Evolutionary conservation across 2,113 vertebrate species (phyloP).

Genomic region (Dipodomys ordii): DNA sequence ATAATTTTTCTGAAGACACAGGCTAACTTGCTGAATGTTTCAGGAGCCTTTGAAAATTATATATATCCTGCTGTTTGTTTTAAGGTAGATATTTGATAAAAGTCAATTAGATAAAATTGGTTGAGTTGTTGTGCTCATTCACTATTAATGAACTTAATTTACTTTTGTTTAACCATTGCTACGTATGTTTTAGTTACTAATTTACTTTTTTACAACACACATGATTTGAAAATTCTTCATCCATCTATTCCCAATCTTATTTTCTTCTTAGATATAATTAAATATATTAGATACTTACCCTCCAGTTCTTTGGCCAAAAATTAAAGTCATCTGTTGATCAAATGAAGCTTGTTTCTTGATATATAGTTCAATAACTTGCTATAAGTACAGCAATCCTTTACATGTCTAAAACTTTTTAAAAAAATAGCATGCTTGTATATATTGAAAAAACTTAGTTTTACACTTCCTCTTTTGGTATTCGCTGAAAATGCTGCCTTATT

Average conservation of each 20-base stretch:
- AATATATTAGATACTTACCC: not conserved
- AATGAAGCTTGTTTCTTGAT: not conserved
- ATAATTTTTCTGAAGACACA: not conserved
- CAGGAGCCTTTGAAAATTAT: not conserved
- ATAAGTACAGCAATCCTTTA: not conserved
- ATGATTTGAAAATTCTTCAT: conserved; percentile 6
- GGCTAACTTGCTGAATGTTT: conserved; percentile 5
- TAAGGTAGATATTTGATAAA: not conserved
- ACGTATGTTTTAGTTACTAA: not conserved
- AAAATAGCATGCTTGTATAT: not conserved
- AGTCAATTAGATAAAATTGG: not conserved
- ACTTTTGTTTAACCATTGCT: not conserved
- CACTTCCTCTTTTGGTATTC: no score
- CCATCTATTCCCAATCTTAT: not conserved
- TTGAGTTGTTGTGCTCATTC: not conserved
- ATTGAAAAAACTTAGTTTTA: not conserved
- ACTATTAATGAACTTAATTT: not conserved
- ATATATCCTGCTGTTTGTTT: not conserved
- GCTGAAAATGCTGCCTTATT: not conserved
- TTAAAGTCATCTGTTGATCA: not conserved
- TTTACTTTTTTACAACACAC: not conserved
- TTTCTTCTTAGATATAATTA: conserved; percentile 6
- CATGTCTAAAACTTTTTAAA: not conserved
- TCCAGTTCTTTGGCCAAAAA: not conserved
- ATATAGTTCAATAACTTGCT: not conserved